Conservation (phyloP, 2,113 vertebrate genomes). For the Gulo gulo region DNA sequence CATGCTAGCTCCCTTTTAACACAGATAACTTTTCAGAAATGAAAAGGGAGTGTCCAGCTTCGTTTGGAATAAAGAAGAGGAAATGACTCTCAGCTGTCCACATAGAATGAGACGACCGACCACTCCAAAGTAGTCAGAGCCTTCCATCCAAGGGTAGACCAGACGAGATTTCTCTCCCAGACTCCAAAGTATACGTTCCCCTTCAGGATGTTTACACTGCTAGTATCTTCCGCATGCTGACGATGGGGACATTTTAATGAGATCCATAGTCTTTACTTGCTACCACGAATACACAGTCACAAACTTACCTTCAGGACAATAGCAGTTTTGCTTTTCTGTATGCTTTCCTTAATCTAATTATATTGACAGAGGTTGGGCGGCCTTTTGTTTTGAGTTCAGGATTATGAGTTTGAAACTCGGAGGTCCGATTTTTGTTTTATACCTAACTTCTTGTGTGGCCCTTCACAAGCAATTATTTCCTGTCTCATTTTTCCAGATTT, state of each 20-base stretch:
- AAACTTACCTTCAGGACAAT: constrained; percentile 9
- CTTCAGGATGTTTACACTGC: not conserved
- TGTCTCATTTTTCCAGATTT: not conserved
- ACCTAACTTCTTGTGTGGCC: constrained; percentile 61
- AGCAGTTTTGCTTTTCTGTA: not conserved
- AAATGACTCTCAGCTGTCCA: constrained; percentile 77
- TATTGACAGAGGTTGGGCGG: not conserved
- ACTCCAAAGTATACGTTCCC: not conserved
- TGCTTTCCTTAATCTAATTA: constrained; percentile 35
- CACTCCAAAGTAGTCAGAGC: not conserved
- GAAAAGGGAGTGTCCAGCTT: constrained; percentile 69
- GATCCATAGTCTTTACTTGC: not conserved
- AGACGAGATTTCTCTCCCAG: not conserved
- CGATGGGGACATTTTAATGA: not conserved
- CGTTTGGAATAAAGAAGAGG: constrained; percentile 56
- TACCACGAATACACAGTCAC: not conserved
- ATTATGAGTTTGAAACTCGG: not conserved
- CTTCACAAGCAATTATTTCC: constrained; percentile 30
- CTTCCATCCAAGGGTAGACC: not conserved
- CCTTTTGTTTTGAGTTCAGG: constrained; percentile 38
- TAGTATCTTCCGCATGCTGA: not conserved
- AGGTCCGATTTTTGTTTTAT: constrained; percentile 1
- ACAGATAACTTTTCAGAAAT: constrained; percentile 61
- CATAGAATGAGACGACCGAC: constrained; percentile 28
- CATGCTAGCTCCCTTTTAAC: constrained; percentile 54